Conservation (phyloP, 2,888 invertebrate species). For the Watsonalla cultraria region DNA sequence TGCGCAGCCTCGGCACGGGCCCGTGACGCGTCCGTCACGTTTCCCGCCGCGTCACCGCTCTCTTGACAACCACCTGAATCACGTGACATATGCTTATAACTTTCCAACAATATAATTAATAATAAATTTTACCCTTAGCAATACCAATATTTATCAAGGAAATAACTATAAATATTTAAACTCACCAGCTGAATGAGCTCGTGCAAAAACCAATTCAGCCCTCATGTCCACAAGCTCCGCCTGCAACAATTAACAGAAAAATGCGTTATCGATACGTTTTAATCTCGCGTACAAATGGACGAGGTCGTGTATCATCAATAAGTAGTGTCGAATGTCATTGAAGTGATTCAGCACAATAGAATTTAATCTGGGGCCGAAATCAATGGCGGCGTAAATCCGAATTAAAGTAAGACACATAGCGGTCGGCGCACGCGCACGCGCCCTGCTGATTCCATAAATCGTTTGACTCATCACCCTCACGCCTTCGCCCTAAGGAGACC, state of each 20-base stretch:
- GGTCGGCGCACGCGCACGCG: conserved; percentile 15
- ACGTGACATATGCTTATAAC: too few species aligned
- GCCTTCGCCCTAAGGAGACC: conserved; percentile 9
- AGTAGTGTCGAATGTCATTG: conserved; percentile 50
- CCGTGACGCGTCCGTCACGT: conserved; percentile 68
- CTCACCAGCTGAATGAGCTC: conserved; percentile 72
- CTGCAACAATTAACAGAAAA: conserved; percentile 66
- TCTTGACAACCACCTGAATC: conserved; percentile 51
- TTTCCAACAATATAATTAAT: too few species aligned
- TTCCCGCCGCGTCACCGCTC: conserved; percentile 46
- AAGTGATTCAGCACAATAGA: conserved; percentile 54
- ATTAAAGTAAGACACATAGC: conserved; percentile 40
- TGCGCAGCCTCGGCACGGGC: conserved; percentile 80
- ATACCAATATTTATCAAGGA: background rate
- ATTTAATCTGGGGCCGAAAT: conserved; percentile 49
- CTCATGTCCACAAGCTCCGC: conserved; percentile 88
- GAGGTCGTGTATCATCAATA: conserved; percentile 50
- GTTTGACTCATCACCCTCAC: conserved; percentile 50
- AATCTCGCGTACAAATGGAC: conserved; percentile 31
- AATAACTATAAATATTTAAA: conserved; percentile 9
- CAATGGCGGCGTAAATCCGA: conserved; percentile 60
- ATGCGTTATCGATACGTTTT: conserved; percentile 24
- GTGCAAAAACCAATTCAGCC: conserved; percentile 84
- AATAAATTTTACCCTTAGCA: too few species aligned
- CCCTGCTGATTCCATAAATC: conserved; percentile 52